A percentile compares a stretch with the other conserved stretches of the same genome.
Evolutionary conservation across 2,888 invertebrate species (phyloP).

Genomic region (Kuschelorhynchus macadamiae): DNA sequence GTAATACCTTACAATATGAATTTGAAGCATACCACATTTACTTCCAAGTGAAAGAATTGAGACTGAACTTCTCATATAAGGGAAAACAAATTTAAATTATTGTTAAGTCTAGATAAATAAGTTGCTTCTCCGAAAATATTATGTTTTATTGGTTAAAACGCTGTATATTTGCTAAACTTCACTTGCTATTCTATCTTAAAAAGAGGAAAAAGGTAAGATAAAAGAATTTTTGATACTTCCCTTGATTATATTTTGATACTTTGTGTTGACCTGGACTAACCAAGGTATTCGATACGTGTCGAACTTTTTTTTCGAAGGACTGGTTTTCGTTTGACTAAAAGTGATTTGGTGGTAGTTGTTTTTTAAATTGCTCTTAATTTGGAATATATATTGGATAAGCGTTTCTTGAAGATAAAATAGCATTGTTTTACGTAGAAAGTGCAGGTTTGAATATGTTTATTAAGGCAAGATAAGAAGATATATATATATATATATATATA

Average conservation of each 20-base stretch:
- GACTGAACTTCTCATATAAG: too few species aligned
- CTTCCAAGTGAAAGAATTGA: too few species aligned
- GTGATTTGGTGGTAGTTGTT: constrained; percentile 32
- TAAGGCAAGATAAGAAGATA: constrained; percentile 18
- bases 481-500: too few species aligned
- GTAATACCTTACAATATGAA: too few species aligned
- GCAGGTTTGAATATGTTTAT: background rate
- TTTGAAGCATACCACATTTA: too few species aligned
- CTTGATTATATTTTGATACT: constrained; percentile 46
- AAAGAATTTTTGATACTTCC: constrained; percentile 12
- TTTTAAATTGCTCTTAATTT: constrained; percentile 9
- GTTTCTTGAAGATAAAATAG: constrained; percentile 5
- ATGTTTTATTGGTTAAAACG: too few species aligned
- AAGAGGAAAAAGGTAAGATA: too few species aligned
- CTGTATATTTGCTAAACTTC: too few species aligned
- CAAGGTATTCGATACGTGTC: constrained; percentile 24
- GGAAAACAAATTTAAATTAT: too few species aligned
- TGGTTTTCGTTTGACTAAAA: constrained; percentile 29
- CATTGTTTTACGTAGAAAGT: background rate
- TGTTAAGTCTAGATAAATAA: too few species aligned
- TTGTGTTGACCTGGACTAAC: constrained; percentile 33
- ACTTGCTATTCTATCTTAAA: too few species aligned
- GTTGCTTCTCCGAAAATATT: too few species aligned
- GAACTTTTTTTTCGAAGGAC: constrained; percentile 29
- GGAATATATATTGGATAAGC: constrained; percentile 26